These are phyloP conservation scores for Drosophila melanosoma DNA, from an alignment of 2,888 invertebrate species.

Conservation along the genomic window DNA sequence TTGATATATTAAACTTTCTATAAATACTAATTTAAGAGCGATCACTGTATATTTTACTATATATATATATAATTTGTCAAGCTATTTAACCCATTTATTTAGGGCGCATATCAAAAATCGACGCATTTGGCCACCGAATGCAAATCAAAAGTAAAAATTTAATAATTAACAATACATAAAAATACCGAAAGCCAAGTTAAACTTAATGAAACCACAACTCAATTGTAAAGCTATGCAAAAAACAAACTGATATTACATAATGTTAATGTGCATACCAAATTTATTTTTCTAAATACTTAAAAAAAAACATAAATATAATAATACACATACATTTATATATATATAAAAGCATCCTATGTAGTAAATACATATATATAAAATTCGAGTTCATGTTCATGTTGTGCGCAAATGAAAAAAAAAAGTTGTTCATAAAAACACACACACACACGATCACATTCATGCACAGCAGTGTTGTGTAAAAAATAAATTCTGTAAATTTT, in stretches of 20 bases:
- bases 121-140: constrained; percentile 74
- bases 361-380: constrained; percentile 16
- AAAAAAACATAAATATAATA: constrained; percentile 14
- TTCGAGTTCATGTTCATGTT: constrained; percentile 53
- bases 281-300: constrained; percentile 53
- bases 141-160: constrained; percentile 28
- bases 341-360: constrained; percentile 27
- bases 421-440: constrained; percentile 51
- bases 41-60: background rate
- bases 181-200: constrained; percentile 63
- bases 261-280: constrained; percentile 52
- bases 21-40: background rate
- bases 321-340: constrained; percentile 20
- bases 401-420: constrained; percentile 58
- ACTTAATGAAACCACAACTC: constrained; percentile 45
- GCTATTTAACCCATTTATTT: constrained; percentile 14
- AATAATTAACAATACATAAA: constrained; percentile 23
- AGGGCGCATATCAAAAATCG: constrained; percentile 62
- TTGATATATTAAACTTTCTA: background rate
- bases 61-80: constrained; percentile 1
- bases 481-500: constrained; percentile 46
- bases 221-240: constrained; percentile 35
- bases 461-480: constrained; percentile 42
- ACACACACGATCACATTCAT: constrained; percentile 23
- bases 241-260: constrained; percentile 54